Percentiles rank a stretch among this genome's conserved stretches.
phyloP scores from a whole-genome alignment of 2,797 vertebrate species.

The Sandelia bainsii region DNA sequence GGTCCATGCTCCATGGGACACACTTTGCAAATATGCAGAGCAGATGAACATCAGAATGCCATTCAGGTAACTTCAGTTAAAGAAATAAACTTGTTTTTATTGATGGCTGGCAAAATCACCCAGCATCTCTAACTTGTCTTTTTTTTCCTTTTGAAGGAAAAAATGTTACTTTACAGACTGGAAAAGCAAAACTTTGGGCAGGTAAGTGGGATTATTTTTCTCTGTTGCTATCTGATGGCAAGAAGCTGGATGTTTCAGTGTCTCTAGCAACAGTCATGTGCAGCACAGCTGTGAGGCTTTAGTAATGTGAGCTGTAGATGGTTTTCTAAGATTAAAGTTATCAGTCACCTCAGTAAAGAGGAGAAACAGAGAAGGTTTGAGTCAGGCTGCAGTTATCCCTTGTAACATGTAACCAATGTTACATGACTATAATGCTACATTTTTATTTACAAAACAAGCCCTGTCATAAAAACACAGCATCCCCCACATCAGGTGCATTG shows the following conservation, averaged over 20 bases:
- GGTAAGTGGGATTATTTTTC: constrained; percentile 79
- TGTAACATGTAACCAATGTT: not conserved
- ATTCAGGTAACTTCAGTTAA: constrained; percentile 89
- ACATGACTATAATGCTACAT: constrained; percentile 3
- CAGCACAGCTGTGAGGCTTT: not conserved
- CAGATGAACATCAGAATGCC: constrained; percentile 99
- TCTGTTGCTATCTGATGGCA: constrained; percentile 5
- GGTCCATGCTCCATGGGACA: constrained; percentile 96
- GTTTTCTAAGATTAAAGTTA: constrained; percentile 22
- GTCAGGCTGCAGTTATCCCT: not conserved
- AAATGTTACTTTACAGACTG: constrained; percentile 97
- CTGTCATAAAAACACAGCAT: not conserved
- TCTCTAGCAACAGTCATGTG: constrained; percentile 32
- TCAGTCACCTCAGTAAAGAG: constrained; percentile 19
- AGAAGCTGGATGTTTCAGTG: constrained; percentile 12
- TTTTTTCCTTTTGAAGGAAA: constrained; percentile 90
- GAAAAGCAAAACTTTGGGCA: constrained; percentile 95
- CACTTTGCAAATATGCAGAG: constrained; percentile 97
- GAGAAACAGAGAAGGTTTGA: constrained; percentile 19
- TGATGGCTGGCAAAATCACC: not conserved
- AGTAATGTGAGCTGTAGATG: constrained; percentile 6
- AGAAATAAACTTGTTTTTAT: not conserved
- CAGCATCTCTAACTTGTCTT: constrained; percentile 43
- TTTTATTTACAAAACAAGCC: not conserved
- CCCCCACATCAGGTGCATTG: constrained; percentile 1